Conservation (phyloP, 2,797 vertebrate genomes). For the Takifugu rubripes region DNA sequence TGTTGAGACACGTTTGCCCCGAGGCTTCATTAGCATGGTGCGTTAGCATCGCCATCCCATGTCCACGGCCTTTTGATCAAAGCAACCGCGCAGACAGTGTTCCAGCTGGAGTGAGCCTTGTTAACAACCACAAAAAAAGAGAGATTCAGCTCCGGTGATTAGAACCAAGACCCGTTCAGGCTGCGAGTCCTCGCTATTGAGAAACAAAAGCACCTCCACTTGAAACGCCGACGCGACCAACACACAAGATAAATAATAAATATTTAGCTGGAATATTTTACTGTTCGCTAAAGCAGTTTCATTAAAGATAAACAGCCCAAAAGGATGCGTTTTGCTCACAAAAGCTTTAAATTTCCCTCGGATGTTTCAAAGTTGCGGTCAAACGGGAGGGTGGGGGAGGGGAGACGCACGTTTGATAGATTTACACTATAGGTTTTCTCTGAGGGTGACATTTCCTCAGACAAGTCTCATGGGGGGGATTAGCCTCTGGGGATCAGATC, state of each 20-base stretch:
- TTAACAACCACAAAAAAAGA: constrained; percentile 39
- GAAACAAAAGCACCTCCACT: constrained; percentile 31
- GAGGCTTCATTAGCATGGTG: constrained; percentile 50
- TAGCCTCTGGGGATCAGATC: constrained; percentile 47
- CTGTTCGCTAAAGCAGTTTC: no score
- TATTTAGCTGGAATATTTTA: no score
- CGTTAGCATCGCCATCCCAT: constrained; percentile 48
- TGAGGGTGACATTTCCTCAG: no score
- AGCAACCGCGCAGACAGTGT: constrained; percentile 46
- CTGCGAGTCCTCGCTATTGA: constrained; percentile 29
- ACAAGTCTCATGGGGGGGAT: constrained; percentile 5
- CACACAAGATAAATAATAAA: no score
- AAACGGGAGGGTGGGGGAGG: no score
- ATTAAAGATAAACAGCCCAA: no score
- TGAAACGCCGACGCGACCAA: no score
- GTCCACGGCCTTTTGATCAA: constrained; percentile 65
- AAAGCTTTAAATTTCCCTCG: no score
- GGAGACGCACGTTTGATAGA: no score
- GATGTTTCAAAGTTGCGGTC: no score
- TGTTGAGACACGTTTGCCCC: constrained; percentile 20
- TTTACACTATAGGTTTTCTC: no score
- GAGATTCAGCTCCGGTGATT: constrained; percentile 53
- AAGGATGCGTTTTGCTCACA: no score
- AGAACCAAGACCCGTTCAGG: constrained; percentile 36
- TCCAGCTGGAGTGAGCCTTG: constrained; percentile 61